A percentile compares a stretch with the other conserved stretches of the same genome.
phyloP scores from a whole-genome alignment of 2,888 invertebrate species.

The Orthosia gracilis region DNA sequence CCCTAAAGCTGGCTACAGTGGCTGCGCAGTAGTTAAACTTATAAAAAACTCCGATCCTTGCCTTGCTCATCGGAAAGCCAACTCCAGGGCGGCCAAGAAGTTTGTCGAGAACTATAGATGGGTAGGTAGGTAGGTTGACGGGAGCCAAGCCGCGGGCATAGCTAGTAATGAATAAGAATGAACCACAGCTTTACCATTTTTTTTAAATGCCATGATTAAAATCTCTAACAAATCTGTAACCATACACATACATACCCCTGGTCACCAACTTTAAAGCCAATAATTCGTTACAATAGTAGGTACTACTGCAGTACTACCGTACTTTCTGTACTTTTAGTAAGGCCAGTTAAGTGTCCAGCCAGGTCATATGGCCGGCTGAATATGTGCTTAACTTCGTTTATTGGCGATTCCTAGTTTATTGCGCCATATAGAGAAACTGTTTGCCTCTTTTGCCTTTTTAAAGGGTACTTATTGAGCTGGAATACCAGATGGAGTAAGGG shows the following conservation, averaged over 20 bases:
- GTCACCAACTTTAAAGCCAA: slow-evolving; percentile 22
- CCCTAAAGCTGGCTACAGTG: too few species aligned
- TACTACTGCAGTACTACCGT: not conserved
- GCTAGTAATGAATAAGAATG: too few species aligned
- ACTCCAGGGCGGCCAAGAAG: too few species aligned
- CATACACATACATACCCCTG: not conserved
- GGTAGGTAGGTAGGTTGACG: too few species aligned
- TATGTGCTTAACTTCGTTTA: slow-evolving; percentile 60
- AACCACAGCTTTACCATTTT: too few species aligned
- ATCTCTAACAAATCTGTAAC: not conserved
- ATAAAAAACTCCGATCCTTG: too few species aligned
- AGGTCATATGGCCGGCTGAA: slow-evolving; percentile 34
- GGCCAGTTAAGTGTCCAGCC: slow-evolving; percentile 46
- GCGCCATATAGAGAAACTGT: slow-evolving; percentile 51
- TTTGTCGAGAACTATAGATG: too few species aligned
- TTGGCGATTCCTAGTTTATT: slow-evolving; percentile 54
- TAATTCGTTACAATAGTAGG: slow-evolving; percentile 33
- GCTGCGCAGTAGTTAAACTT: too few species aligned
- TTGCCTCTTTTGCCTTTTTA: slow-evolving; percentile 51
- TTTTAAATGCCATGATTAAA: too few species aligned
- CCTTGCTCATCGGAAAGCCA: too few species aligned
- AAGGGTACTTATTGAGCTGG: slow-evolving; percentile 18
- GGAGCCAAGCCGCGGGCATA: too few species aligned
- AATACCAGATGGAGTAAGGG: not conserved
- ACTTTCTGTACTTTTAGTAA: slow-evolving; percentile 29